Evolutionary conservation across 2,888 invertebrate genomes (phyloP).

Genomic region (Ametastegia equiseti): DNA sequence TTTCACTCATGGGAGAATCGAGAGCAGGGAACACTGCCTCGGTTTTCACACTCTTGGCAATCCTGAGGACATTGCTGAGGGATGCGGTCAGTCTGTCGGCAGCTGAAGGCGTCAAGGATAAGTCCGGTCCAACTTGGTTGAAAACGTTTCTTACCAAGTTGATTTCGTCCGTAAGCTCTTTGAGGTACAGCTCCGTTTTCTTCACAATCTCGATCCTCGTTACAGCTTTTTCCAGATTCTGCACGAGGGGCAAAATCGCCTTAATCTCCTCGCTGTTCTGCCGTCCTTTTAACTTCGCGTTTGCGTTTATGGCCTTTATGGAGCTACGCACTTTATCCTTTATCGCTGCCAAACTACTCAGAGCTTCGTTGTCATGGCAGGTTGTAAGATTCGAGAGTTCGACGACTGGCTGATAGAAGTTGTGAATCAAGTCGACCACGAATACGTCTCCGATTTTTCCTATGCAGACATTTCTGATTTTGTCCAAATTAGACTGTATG

Average conservation of each 20-base stretch:
- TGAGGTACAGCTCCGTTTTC: constrained; percentile 22
- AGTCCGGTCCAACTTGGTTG: constrained; percentile 16
- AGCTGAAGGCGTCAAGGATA: not conserved
- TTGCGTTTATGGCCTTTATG: constrained; percentile 31
- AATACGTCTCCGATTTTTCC: constrained; percentile 48
- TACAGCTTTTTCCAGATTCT: constrained; percentile 37
- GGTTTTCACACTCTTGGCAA: constrained; percentile 34
- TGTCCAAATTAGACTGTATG: constrained; percentile 35
- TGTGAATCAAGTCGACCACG: constrained; percentile 45
- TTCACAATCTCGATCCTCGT: constrained; percentile 32
- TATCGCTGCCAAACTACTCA: constrained; percentile 29
- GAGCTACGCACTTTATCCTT: constrained; percentile 34
- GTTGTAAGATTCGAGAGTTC: constrained; percentile 45
- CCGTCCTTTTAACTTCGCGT: constrained; percentile 33
- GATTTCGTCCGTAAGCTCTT: constrained; percentile 37
- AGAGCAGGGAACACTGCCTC: constrained; percentile 31
- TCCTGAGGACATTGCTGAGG: constrained; percentile 36
- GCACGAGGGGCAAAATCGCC: constrained; percentile 41
- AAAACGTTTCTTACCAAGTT: constrained; percentile 35
- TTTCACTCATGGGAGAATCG: constrained; percentile 40
- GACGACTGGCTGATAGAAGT: constrained; percentile 48
- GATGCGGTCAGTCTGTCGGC: constrained; percentile 30
- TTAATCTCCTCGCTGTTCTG: constrained; percentile 48
- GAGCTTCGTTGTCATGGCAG: constrained; percentile 43
- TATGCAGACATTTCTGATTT: constrained; percentile 38